Evolutionary conservation across 2,888 invertebrate species (phyloP), one percentile per base, ranked within the genome.

Genomic region (Drosophila ustulata): DNA sequence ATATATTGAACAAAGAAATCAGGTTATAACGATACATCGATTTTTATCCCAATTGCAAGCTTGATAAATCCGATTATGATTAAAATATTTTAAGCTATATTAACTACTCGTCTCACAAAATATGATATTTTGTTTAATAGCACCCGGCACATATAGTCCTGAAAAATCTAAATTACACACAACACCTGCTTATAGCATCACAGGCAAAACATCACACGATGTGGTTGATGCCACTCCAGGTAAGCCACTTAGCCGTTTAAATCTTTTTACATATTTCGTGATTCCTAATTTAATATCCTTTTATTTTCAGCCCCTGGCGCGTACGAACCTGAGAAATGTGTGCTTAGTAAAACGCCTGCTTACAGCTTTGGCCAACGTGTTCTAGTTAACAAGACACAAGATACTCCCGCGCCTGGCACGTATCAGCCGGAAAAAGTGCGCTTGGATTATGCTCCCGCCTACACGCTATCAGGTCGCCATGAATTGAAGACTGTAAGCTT

Each of bases 321-420:
- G 5, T 95, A 95, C 82, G 89, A 91, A 65, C 93, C 94, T 28
- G 94, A 94, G 74, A 93, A 93, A 68, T 90, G 93, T 49, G 77
- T 93, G 0, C 85, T 93, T 47, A 94, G 94, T 86, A 94, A 93
- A 79, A 94, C 95, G 43, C 96, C 96, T 30, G 94, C 95, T 82
- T 96, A 94, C 91, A 95, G 95, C 46, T 96, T 96, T 90, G 95
- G 96, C 76, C 93, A 94, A 70, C 95, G 95, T 91, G 94, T 94
- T 4, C 94, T 94, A 76, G 92, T 93, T 58, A 93, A 93, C 56
- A 94, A 94, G 49, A 92, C 91, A 68, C 88, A 78, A 41, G 83
- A 86, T 18, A 83, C 84, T 8, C 90, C 91, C 2, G 93, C 91
- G 13, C 94, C 94, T 1, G 94, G 94, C 66, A 93, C 93, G 46